Base-by-base conservation (phyloP, 2,113 vertebrate species). In the Calyptomena viridis region DNA sequence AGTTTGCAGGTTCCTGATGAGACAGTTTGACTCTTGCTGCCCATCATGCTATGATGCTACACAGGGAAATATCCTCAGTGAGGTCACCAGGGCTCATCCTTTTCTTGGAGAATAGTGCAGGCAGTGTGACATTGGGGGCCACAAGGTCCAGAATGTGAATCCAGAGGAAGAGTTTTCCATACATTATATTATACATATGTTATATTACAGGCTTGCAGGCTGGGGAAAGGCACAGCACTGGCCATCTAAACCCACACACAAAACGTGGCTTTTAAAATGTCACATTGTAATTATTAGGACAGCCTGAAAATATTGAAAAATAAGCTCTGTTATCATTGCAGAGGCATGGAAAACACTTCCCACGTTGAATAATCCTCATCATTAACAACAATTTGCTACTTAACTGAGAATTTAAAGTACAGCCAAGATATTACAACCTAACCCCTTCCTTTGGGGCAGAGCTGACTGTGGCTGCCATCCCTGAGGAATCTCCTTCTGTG, bases 31-130 rank as follows among this genome's bases (percentile, higher is more conserved):
- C 28, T 67, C 46, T 49, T 58, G 58, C 66, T 73, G 37, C 27
- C 58, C 22, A 3, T 24, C 24, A 3, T 3, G 0, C 1, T 23
- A 5, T 0, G 3, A 5, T 6, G 30, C 19, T 37, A 9, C 1
- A 5, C 21, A 25, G 87, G 49, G 33, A 87, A 40, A 75, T 25
- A 6, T 20, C n/a, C 12, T 27, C 42, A 24, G 14, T 22, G 47
- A 87, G 33, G 27, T 14, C 44, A 33, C 24, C 3, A 5, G 59
- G 14, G 18, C 74, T 68, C 28, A 35, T 30, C 15, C n/a, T 17
- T 13, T 60, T 37, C 37, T 14, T 25, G 12, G 16, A 42, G 30
- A 79, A 55, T 4, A 23, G 15, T 63, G 42, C 33, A 24, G 72
- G 17, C 31, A 16, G 24, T 30, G 50, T 23, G 42, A 37, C 9